A percentile compares a stretch with the other conserved stretches of the same genome.
These are phyloP conservation scores for Helicolenus hilgendorfi DNA, from an alignment of 2,797 vertebrate genomes.

Conservation along the genomic window DNA sequence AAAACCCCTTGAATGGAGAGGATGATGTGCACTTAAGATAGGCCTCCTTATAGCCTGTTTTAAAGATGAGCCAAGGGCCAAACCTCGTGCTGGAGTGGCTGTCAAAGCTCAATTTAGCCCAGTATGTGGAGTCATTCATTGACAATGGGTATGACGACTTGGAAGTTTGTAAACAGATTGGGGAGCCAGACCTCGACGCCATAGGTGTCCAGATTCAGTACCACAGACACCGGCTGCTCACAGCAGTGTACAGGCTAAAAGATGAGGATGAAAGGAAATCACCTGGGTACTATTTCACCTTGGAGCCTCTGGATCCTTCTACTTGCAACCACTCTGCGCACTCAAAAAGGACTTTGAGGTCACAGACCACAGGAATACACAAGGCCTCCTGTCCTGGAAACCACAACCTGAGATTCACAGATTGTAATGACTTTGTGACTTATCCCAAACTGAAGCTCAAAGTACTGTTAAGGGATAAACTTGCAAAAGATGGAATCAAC, in stretches of 20 bases:
- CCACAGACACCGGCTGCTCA: slow-evolving; percentile 93
- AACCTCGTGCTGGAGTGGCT: slow-evolving; percentile 96
- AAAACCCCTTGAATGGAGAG: background rate
- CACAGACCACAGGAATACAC: slow-evolving; percentile 56
- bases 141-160: slow-evolving; percentile 97
- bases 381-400: slow-evolving; percentile 81
- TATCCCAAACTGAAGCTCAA: slow-evolving; percentile 96
- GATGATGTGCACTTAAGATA: slow-evolving; percentile 23
- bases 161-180: slow-evolving; percentile 97
- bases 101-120: slow-evolving; percentile 91
- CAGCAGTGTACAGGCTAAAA: slow-evolving; percentile 92
- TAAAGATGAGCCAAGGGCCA: slow-evolving; percentile 88
- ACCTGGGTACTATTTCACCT: slow-evolving; percentile 93
- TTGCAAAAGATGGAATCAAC: slow-evolving; percentile 95
- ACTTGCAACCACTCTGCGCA: slow-evolving; percentile 58
- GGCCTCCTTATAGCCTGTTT: background rate
- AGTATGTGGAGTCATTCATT: slow-evolving; percentile 95
- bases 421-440: slow-evolving; percentile 89
- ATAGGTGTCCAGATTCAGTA: slow-evolving; percentile 93
- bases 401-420: slow-evolving; percentile 72
- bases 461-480: slow-evolving; percentile 97
- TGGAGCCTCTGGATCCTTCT: slow-evolving; percentile 89
- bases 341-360: slow-evolving; percentile 46
- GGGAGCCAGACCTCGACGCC: slow-evolving; percentile 95
- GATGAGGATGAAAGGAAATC: slow-evolving; percentile 90